Conservation (phyloP, 2,797 vertebrate genomes). For the Nyctibius grandis region DNA sequence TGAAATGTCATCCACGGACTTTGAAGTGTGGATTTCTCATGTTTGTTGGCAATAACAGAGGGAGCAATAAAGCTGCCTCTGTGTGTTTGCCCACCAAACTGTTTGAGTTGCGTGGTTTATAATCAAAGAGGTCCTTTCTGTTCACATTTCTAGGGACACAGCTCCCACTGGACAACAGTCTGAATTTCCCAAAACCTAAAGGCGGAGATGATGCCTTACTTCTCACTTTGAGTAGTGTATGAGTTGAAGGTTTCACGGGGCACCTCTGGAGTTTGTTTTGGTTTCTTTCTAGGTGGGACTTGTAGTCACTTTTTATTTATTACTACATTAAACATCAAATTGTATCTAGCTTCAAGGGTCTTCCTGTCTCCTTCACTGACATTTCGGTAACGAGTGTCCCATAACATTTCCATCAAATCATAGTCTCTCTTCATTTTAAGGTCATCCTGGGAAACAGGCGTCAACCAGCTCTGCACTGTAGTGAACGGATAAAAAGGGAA, state of each 20-base stretch:
- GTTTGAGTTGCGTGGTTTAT: neutral
- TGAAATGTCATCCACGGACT: neutral
- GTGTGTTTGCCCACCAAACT: neutral
- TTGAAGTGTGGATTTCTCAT: constrained; percentile 2
- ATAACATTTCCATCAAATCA: neutral
- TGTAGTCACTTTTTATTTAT: neutral
- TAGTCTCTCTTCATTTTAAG: neutral
- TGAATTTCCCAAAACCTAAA: neutral
- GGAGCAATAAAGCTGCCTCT: neutral
- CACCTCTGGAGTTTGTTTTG: neutral
- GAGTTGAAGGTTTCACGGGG: neutral
- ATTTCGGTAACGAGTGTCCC: neutral
- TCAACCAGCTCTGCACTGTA: neutral
- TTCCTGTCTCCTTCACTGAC: neutral
- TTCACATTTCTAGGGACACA: neutral
- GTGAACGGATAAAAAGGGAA: neutral
- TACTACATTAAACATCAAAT: neutral
- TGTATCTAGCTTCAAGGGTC: neutral
- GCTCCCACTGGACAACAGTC: neutral
- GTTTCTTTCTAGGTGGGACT: neutral
- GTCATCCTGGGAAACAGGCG: neutral
- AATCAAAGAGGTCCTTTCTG: neutral
- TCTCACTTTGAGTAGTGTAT: neutral
- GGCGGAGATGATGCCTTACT: neutral
- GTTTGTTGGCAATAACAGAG: neutral